These are phyloP conservation scores for Hydrolagus colliei DNA, from an alignment of 2,797 vertebrate species.

Conservation along the genomic window DNA sequence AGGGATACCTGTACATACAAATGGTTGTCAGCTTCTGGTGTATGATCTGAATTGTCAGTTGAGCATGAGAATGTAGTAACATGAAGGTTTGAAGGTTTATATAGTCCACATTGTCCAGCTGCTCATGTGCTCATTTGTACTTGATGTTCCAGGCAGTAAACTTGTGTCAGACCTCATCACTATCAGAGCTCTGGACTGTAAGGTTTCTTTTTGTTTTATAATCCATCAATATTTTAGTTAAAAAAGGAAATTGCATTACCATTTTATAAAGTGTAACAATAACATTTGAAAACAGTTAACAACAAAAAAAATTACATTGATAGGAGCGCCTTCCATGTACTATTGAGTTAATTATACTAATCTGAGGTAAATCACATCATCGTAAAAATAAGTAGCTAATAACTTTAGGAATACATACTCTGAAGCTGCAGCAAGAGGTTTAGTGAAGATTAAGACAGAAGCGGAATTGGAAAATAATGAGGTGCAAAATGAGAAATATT, in stretches of 20 bases:
- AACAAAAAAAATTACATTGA: too few species aligned
- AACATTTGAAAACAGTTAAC: not conserved
- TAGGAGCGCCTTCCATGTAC: too few species aligned
- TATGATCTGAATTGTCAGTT: not conserved
- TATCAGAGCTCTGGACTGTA: not conserved
- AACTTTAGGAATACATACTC: too few species aligned
- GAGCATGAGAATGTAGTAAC: not conserved
- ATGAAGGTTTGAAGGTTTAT: not conserved
- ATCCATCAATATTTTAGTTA: slow-evolving; percentile 5
- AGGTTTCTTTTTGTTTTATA: slow-evolving; percentile 10
- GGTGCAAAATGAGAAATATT: too few species aligned
- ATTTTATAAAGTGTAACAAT: not conserved
- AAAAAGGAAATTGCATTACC: too few species aligned
- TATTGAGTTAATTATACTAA: not conserved
- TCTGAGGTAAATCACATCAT: not conserved
- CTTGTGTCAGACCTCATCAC: slow-evolving; percentile 3
- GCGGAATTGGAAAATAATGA: too few species aligned
- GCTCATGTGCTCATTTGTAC: not conserved
- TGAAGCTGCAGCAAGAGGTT: too few species aligned
- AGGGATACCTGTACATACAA: too few species aligned
- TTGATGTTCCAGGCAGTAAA: slow-evolving; percentile 10
- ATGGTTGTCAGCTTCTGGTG: not conserved
- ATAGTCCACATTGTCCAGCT: not conserved
- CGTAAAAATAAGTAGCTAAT: too few species aligned
- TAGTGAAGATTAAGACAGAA: too few species aligned